A percentile compares a stretch with the other conserved stretches of the same genome.
Evolutionary conservation across 2,888 invertebrate genomes (phyloP).

Genomic region (Agrochola litura): DNA sequence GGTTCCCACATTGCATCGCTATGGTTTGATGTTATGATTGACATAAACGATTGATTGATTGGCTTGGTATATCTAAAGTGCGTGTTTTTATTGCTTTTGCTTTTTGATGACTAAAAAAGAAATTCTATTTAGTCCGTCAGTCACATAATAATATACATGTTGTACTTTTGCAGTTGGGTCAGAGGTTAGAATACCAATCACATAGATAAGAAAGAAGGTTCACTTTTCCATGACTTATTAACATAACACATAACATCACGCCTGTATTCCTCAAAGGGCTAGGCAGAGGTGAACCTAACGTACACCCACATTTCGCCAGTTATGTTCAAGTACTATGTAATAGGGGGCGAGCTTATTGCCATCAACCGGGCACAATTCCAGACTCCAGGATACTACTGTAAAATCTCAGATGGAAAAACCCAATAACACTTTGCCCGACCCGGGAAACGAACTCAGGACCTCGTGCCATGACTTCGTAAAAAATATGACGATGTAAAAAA

Average conservation of each 20-base stretch:
- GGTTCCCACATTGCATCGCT: slow-evolving; percentile 44
- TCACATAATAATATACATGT: background rate
- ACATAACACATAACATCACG: background rate
- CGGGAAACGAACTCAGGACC: no score
- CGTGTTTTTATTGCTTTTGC: slow-evolving; percentile 33
- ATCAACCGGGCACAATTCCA: no score
- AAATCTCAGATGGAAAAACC: no score
- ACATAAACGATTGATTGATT: slow-evolving; percentile 48
- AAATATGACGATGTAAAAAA: no score
- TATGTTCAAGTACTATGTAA: background rate
- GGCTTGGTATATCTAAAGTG: slow-evolving; percentile 28
- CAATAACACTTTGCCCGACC: no score
- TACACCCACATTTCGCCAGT: background rate
- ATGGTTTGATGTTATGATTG: slow-evolving; percentile 60
- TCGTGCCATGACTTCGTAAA: no score
- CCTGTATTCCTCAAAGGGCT: no score
- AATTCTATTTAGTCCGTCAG: no score
- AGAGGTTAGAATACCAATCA: no score
- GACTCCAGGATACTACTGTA: no score
- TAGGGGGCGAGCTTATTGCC: background rate
- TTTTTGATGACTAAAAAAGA: no score
- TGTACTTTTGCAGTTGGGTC: slow-evolving; percentile 7
- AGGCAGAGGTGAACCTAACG: background rate
- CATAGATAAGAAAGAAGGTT: background rate
- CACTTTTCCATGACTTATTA: background rate